Percentiles rank a stretch among this genome's conserved stretches.
Conservation (phyloP, 2,888 invertebrate species). For the Acanthoscelides obtectus region DNA sequence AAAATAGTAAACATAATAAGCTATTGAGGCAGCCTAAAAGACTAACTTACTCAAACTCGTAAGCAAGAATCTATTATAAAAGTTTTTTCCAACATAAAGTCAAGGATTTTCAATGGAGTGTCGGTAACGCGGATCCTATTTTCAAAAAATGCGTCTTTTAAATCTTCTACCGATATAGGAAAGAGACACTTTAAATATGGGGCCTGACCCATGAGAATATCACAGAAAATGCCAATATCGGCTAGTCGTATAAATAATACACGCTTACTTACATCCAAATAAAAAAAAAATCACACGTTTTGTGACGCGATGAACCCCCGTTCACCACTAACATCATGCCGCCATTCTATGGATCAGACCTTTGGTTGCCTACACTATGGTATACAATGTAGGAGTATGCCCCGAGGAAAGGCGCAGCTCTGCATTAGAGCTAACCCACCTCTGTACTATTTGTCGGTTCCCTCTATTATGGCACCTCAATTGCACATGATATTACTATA, state of each 20-base stretch:
- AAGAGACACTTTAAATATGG: constrained; percentile 25
- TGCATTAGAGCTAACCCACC: not conserved
- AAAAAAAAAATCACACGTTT: constrained; percentile 23
- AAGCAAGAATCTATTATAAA: no score
- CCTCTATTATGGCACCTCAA: not conserved
- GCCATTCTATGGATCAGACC: constrained; percentile 49
- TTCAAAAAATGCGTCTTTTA: not conserved
- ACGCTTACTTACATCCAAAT: constrained; percentile 24
- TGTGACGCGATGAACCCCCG: constrained; percentile 12
- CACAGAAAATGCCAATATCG: constrained; percentile 37
- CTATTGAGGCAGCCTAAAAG: no score
- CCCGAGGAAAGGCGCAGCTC: not conserved
- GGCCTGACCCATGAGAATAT: constrained; percentile 51
- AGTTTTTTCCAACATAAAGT: no score
- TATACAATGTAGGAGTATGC: constrained; percentile 33
- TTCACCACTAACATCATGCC: constrained; percentile 28
- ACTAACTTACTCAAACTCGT: no score
- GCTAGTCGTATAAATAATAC: not conserved
- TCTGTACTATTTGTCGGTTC: not conserved
- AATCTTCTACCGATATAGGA: not conserved
- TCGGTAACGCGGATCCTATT: no score
- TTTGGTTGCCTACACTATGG: constrained; percentile 35
- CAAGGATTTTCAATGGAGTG: no score
- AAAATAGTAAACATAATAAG: no score
- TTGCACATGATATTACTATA: not conserved